A percentile compares a stretch with the other conserved stretches of the same genome.
phyloP scores from a whole-genome alignment of 2,113 vertebrate genomes.

The Acanthisitta chloris region DNA sequence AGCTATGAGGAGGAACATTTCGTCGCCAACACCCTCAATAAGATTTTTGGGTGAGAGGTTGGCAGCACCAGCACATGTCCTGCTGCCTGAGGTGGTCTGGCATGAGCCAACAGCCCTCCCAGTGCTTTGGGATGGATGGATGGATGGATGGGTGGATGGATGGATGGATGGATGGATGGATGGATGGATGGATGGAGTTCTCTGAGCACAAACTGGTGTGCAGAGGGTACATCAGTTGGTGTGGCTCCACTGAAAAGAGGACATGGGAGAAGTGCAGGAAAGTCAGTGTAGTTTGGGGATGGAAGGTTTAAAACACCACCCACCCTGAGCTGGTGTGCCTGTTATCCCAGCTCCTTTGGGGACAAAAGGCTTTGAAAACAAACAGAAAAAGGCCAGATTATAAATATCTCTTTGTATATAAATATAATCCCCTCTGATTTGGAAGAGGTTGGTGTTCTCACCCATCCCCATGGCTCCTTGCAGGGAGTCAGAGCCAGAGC shows the following conservation, averaged over 20 bases:
- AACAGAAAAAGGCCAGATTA: not conserved
- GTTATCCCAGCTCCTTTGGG: not conserved
- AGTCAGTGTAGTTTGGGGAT: not conserved
- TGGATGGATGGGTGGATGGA: not conserved
- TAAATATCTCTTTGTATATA: not conserved
- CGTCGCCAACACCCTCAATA: constrained; percentile 84
- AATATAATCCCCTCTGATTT: not conserved
- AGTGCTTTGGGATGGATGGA: not conserved
- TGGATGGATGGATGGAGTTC: not conserved
- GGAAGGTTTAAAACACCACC: not conserved
- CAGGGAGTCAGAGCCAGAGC: constrained; percentile 83
- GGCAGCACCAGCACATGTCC: accelerated
- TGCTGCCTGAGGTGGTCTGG: not conserved
- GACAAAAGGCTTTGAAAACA: not conserved
- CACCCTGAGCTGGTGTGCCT: accelerated
- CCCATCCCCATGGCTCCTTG: not conserved
- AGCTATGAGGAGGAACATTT: constrained; percentile 88
- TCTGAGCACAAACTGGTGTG: not conserved
- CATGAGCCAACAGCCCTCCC: accelerated
- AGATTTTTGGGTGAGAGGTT: constrained; percentile 86
- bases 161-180: not conserved
- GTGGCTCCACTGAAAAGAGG: not conserved
- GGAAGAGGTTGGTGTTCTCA: not conserved
- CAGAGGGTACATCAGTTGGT: not conserved
- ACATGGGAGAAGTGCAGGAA: not conserved